Conservation (phyloP, 2,113 vertebrate genomes). For the Lucifuga dentata region DNA sequence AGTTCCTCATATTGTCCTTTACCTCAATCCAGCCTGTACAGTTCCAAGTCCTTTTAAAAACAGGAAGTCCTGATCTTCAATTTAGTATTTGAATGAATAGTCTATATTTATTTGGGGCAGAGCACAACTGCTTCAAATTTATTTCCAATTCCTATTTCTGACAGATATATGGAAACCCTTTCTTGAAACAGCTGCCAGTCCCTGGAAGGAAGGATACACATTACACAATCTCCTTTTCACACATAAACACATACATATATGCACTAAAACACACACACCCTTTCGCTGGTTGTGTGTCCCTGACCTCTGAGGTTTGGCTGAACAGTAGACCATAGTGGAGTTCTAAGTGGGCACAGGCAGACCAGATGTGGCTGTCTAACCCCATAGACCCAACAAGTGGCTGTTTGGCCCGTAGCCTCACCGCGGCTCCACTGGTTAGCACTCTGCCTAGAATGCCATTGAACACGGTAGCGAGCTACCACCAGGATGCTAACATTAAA, state of each 20-base stretch:
- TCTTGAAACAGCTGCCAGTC: neutral
- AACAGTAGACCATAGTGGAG: slow-evolving; percentile 55
- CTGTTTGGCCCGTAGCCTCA: slow-evolving; percentile 65
- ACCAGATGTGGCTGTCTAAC: slow-evolving; percentile 68
- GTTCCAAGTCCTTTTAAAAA: slow-evolving; percentile 13
- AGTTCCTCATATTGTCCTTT: slow-evolving; percentile 18
- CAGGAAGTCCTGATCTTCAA: slow-evolving; percentile 22
- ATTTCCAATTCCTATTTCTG: slow-evolving; percentile 39
- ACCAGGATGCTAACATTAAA: slow-evolving; percentile 42
- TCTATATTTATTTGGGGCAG: slow-evolving; percentile 34
- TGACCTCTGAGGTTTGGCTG: slow-evolving; percentile 77
- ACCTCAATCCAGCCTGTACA: slow-evolving; percentile 13
- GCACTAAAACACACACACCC: slow-evolving; percentile 28
- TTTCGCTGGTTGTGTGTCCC: slow-evolving; percentile 43
- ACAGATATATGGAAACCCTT: slow-evolving; percentile 8
- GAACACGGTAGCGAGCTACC: slow-evolving; percentile 48
- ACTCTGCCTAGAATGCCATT: slow-evolving; percentile 47
- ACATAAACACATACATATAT: neutral
- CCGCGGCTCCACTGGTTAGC: slow-evolving; percentile 50
- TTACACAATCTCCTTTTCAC: neutral
- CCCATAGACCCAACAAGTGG: slow-evolving; percentile 65
- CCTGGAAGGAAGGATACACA: no score
- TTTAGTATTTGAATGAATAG: slow-evolving; percentile 31
- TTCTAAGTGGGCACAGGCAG: slow-evolving; percentile 62
- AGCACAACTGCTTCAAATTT: slow-evolving; percentile 41